Evolutionary conservation across 2,113 vertebrate genomes (phyloP).

Genomic region (Oncorhynchus keta): DNA sequence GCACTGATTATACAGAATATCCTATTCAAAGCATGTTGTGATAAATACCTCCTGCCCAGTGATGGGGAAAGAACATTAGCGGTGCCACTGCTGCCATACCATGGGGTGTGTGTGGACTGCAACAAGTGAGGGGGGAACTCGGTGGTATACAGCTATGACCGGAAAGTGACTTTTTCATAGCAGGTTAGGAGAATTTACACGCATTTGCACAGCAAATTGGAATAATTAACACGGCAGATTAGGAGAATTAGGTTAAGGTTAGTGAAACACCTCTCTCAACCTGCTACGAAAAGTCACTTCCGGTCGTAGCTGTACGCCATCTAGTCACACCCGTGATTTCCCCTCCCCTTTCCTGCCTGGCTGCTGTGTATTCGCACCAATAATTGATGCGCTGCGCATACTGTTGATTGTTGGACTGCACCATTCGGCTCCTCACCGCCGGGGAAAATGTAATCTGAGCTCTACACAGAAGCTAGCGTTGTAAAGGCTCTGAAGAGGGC

Average conservation of each 20-base stretch:
- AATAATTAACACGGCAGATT: too few species aligned
- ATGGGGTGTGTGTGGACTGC: not conserved
- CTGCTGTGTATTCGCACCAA: constrained; percentile 53
- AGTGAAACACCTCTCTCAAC: too few species aligned
- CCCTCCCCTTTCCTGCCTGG: not conserved
- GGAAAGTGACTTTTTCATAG: not conserved
- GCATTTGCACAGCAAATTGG: too few species aligned
- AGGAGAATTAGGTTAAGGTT: too few species aligned
- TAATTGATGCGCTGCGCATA: constrained; percentile 80
- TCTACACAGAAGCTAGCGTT: constrained; percentile 70
- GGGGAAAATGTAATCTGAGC: constrained; percentile 84
- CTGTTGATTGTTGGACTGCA: constrained; percentile 80
- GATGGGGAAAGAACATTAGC: constrained; percentile 30
- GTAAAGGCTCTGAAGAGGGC: constrained; percentile 66
- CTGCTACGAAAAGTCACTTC: too few species aligned
- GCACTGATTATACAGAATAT: constrained; percentile 26
- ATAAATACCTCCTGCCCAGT: constrained; percentile 45
- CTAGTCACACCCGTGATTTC: too few species aligned
- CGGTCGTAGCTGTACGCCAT: too few species aligned
- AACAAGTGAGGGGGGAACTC: constrained; percentile 38
- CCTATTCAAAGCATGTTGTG: constrained; percentile 25
- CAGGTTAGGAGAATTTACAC: too few species aligned
- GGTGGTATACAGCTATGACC: constrained; percentile 28
- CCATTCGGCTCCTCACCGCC: constrained; percentile 76
- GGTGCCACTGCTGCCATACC: not conserved